Evolutionary conservation across 2,888 invertebrate species (phyloP).

Genomic region (Hirtodrosophila alboralis): DNA sequence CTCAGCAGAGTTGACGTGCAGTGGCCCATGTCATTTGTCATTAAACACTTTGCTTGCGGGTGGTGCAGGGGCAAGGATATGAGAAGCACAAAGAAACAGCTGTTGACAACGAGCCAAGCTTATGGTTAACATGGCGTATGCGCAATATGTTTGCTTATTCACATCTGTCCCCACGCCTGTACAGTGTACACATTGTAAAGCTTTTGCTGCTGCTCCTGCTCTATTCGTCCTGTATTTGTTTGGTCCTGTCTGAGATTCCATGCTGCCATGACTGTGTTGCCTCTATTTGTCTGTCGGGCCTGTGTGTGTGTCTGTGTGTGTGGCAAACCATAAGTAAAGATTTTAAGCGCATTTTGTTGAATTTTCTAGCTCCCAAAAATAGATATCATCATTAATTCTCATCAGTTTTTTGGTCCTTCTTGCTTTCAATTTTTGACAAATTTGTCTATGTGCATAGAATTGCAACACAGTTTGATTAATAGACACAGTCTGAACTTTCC

Average conservation of each 20-base stretch:
- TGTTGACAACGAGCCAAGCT: slow-evolving; percentile 76
- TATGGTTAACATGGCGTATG: slow-evolving; percentile 79
- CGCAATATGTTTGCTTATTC: slow-evolving; percentile 73
- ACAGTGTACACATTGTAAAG: slow-evolving; percentile 34
- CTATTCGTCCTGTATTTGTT: slow-evolving; percentile 12
- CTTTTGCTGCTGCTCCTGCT: slow-evolving; percentile 6
- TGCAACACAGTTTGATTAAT: slow-evolving; percentile 22
- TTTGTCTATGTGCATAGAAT: slow-evolving; percentile 4
- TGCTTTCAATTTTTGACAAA: slow-evolving; percentile 28
- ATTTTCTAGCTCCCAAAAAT: slow-evolving; percentile 36
- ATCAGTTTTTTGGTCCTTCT: slow-evolving; percentile 16
- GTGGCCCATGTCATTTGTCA: slow-evolving; percentile 77
- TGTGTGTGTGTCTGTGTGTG: slow-evolving; percentile 12
- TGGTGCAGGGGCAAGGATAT: slow-evolving; percentile 8
- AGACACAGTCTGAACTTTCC: slow-evolving; percentile 2
- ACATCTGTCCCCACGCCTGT: slow-evolving; percentile 41
- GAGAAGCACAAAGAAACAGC: slow-evolving; percentile 59
- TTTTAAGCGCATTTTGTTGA: slow-evolving; percentile 69
- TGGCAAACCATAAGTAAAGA: slow-evolving; percentile 74
- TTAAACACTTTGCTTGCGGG: slow-evolving; percentile 65
- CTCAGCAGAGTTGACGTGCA: slow-evolving; percentile 32
- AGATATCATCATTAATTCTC: slow-evolving; percentile 29
- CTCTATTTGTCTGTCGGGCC: slow-evolving; percentile 22
- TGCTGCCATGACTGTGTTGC: slow-evolving; percentile 10
- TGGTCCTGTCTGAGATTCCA: slow-evolving; percentile 32